phyloP scores from a whole-genome alignment of 2,888 invertebrate genomes.

The Slavum lentiscoides region DNA sequence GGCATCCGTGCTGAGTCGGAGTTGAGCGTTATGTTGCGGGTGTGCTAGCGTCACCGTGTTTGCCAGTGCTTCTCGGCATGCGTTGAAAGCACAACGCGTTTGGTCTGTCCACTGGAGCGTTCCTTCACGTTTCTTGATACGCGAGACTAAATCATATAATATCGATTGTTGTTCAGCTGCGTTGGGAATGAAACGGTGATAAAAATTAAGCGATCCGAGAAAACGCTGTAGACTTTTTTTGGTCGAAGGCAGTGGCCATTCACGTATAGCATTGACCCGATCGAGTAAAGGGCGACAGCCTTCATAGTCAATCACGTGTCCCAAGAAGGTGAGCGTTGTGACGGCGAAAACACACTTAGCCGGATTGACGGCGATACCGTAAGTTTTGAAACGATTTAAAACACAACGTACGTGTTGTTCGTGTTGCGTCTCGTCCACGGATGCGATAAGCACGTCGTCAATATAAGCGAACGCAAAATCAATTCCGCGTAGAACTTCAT shows the following conservation, averaged over 20 bases:
- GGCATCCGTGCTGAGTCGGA: not conserved
- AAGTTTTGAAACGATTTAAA: conserved; percentile 55
- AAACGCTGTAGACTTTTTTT: not conserved
- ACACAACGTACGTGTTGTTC: conserved; percentile 54
- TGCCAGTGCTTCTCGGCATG: not conserved
- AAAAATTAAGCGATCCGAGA: not conserved
- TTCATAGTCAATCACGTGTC: not conserved
- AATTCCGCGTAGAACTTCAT: conserved; percentile 54
- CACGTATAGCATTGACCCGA: not conserved
- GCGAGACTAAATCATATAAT: not conserved
- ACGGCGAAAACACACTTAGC: conserved; percentile 58
- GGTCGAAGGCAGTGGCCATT: not conserved
- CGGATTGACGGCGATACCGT: conserved; percentile 57
- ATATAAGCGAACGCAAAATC: conserved; percentile 55
- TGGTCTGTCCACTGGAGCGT: not conserved
- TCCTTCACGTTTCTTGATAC: not conserved
- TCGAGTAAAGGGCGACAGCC: too few species aligned
- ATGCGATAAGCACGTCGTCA: conserved; percentile 56
- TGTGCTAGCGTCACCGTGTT: not conserved
- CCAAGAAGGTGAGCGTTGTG: not conserved
- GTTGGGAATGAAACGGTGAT: not conserved
- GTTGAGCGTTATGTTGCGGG: not conserved
- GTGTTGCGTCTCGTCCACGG: conserved; percentile 55
- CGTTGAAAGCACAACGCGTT: not conserved
- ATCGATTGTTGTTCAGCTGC: not conserved